phyloP scores from a whole-genome alignment of 92 coral and sea anemone species.

The Siderastrea siderea region DNA sequence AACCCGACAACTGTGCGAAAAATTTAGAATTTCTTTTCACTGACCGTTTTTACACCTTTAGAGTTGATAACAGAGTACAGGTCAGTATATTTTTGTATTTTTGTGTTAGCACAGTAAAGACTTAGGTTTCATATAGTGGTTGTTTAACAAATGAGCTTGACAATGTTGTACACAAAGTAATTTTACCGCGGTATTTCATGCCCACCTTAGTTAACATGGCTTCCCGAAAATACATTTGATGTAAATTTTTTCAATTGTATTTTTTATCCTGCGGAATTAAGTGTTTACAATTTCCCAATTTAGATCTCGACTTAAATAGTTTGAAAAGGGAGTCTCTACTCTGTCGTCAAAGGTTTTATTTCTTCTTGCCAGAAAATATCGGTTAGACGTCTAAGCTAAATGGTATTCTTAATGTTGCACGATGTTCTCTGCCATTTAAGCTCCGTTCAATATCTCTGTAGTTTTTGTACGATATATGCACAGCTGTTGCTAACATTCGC shows the following conservation, averaged over 20 bases:
- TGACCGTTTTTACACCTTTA: neutral
- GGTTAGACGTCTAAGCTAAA: no score
- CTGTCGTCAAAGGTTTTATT: no score
- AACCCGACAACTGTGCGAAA: neutral
- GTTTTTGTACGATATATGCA: neutral
- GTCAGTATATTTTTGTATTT: neutral
- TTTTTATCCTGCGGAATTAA: neutral
- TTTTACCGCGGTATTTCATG: no score
- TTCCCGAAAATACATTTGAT: neutral
- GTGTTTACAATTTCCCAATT: neutral
- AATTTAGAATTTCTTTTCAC: neutral
- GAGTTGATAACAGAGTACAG: neutral
- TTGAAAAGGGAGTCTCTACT: no score
- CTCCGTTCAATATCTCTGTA: neutral
- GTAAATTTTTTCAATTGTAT: neutral
- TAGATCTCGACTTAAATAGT: no score
- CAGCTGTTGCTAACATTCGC: neutral
- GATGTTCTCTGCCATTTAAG: no score
- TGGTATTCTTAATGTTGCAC: no score
- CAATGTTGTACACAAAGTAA: neutral
- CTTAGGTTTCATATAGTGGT: neutral
- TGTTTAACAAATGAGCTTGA: constrained; percentile 1
- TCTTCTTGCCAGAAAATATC: no score
- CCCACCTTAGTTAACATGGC: neutral
- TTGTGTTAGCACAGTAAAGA: neutral